Evolutionary conservation across 2,797 vertebrate species (phyloP).

Genomic region (Gastrophryne carolinensis): DNA sequence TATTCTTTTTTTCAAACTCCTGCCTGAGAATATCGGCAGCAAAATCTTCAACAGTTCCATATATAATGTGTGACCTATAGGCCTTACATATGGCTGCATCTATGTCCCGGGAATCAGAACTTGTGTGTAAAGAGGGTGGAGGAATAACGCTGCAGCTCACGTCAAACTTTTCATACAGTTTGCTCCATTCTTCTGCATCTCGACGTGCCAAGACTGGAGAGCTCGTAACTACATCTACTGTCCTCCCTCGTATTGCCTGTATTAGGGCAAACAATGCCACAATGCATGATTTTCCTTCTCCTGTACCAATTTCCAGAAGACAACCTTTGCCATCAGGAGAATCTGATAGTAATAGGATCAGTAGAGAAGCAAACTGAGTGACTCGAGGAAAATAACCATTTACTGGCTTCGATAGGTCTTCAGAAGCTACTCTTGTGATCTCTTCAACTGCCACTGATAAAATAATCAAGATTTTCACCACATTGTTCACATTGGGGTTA

Average conservation of each 20-base stretch:
- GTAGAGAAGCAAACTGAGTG: slow-evolving; percentile 52
- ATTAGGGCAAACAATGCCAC: slow-evolving; percentile 35
- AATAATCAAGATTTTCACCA: slow-evolving; percentile 33
- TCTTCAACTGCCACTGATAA: slow-evolving; percentile 50
- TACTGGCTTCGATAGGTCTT: neutral
- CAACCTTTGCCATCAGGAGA: slow-evolving; percentile 42
- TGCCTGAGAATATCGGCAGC: slow-evolving; percentile 56
- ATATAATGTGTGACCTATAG: slow-evolving; percentile 54
- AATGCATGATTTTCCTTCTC: slow-evolving; percentile 53
- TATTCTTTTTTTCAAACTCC: slow-evolving; percentile 56
- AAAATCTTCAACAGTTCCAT: slow-evolving; percentile 54
- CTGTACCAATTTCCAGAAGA: slow-evolving; percentile 58
- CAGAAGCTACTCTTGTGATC: neutral
- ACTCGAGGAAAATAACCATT: slow-evolving; percentile 54
- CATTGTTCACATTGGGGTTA: slow-evolving; percentile 28
- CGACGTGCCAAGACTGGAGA: slow-evolving; percentile 52
- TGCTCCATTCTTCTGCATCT: slow-evolving; percentile 54
- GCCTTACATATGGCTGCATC: slow-evolving; percentile 35
- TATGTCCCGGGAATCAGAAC: neutral
- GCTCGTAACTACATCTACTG: slow-evolving; percentile 59
- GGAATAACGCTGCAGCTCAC: slow-evolving; percentile 54
- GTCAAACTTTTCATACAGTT: slow-evolving; percentile 53
- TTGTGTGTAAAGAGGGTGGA: slow-evolving; percentile 1
- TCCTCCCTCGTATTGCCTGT: slow-evolving; percentile 54
- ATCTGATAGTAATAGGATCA: slow-evolving; percentile 50